phyloP scores from a whole-genome alignment of 2,113 vertebrate genomes.

The Salminus brasiliensis region DNA sequence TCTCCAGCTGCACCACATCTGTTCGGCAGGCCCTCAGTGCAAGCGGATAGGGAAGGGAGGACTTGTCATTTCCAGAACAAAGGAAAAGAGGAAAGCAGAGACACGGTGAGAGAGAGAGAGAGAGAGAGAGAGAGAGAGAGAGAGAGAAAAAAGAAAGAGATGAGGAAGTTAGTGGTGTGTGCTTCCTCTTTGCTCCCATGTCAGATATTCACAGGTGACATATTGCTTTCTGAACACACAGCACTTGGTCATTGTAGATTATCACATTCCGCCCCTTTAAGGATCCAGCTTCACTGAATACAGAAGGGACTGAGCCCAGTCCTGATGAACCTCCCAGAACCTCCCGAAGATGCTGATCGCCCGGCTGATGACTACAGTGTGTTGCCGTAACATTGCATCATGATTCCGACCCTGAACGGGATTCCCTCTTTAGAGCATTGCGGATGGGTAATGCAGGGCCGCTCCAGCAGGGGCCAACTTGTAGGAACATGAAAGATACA shows the following conservation, averaged over 20 bases:
- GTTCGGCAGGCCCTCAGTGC: neutral
- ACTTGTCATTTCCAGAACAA: slow-evolving; percentile 25
- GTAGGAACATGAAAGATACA: slow-evolving; percentile 28
- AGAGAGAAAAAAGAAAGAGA: neutral
- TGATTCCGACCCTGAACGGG: slow-evolving; percentile 21
- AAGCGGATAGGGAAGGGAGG: slow-evolving; percentile 35
- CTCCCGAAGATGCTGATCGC: neutral
- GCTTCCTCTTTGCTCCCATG: neutral
- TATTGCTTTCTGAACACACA: neutral
- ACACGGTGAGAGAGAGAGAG: neutral
- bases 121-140: neutral
- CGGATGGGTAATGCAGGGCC: slow-evolving; percentile 15
- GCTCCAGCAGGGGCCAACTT: slow-evolving; percentile 24
- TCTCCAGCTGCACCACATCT: slow-evolving; percentile 32
- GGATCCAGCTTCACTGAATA: neutral
- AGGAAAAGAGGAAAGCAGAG: slow-evolving; percentile 32
- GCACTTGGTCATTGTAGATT: neutral
- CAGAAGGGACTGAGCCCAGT: neutral
- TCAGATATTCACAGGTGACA: neutral
- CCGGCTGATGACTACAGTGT: slow-evolving; percentile 19
- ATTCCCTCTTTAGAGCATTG: neutral
- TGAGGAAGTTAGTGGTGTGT: neutral
- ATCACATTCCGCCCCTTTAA: neutral
- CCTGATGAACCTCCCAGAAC: neutral
- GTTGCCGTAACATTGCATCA: slow-evolving; percentile 44